phyloP scores from a whole-genome alignment of 2,888 invertebrate species.

The Hemicrepidius hirtus region DNA sequence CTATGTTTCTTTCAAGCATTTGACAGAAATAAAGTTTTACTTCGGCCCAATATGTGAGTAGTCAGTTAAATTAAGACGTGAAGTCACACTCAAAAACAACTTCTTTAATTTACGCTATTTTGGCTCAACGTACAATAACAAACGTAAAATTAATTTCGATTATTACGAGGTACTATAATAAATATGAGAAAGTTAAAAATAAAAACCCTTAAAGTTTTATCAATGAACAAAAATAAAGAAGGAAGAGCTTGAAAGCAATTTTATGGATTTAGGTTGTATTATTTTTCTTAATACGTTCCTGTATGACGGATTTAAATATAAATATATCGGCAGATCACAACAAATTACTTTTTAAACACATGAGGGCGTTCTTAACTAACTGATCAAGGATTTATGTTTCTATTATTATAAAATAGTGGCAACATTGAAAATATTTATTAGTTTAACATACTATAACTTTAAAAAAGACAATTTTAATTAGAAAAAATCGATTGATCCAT shows the following conservation, averaged over 20 bases:
- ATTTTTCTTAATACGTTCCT: too few relatives aligned
- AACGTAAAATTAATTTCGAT: background rate
- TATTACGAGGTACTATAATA: background rate
- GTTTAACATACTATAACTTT: too few relatives aligned
- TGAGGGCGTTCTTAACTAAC: background rate
- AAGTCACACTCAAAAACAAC: constrained; percentile 10
- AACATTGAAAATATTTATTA: too few relatives aligned
- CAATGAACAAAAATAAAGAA: too few relatives aligned
- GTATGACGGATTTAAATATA: too few relatives aligned
- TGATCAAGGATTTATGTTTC: constrained; percentile 1
- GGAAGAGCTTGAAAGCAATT: too few relatives aligned
- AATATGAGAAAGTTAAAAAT: background rate
- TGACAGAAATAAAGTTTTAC: background rate
- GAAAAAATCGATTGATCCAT: too few relatives aligned
- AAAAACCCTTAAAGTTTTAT: too few relatives aligned
- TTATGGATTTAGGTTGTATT: too few relatives aligned
- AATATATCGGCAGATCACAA: constrained; percentile 1
- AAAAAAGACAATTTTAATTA: too few relatives aligned
- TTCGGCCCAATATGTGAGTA: background rate
- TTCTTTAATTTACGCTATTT: background rate
- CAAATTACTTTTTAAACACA: constrained; percentile 2
- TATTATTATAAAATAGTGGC: background rate
- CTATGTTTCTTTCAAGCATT: too few relatives aligned
- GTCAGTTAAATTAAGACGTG: constrained; percentile 20
- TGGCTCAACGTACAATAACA: constrained; percentile 5